These are phyloP conservation scores for Tillus elongatus DNA, from an alignment of 2,888 invertebrate genomes.

Conservation along the genomic window DNA sequence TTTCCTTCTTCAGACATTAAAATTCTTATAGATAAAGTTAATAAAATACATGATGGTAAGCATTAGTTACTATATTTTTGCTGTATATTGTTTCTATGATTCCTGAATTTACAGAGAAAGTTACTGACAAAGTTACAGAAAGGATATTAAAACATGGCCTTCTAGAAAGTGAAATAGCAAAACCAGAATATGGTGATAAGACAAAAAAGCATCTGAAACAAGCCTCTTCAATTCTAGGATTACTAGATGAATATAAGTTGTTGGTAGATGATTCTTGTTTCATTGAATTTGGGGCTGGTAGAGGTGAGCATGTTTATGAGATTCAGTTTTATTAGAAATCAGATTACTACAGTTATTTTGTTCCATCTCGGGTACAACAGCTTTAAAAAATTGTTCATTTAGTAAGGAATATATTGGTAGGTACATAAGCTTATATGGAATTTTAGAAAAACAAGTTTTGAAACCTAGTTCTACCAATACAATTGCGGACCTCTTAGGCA, in stretches of 20 bases:
- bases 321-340: slow-evolving; percentile 8
- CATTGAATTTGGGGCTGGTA: slow-evolving; percentile 86
- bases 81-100: slow-evolving; percentile 1
- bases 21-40: slow-evolving; percentile 41
- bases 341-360: too few species aligned
- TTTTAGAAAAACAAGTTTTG: too few species aligned
- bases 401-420: too few species aligned
- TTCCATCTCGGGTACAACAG: too few species aligned
- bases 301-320: too few species aligned
- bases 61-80: slow-evolving; percentile 8
- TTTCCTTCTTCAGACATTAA: slow-evolving; percentile 37
- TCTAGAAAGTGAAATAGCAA: slow-evolving; percentile 44
- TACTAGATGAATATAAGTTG: slow-evolving; percentile 53
- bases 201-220: slow-evolving; percentile 69
- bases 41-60: slow-evolving; percentile 37
- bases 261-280: slow-evolving; percentile 57
- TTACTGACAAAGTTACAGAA: slow-evolving; percentile 25
- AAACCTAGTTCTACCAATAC: too few species aligned
- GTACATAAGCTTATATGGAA: too few species aligned
- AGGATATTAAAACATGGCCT: slow-evolving; percentile 40
- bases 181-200: slow-evolving; percentile 51
- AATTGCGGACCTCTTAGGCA: too few species aligned
- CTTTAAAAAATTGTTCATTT: too few species aligned
- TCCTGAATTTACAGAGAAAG: slow-evolving; percentile 15
- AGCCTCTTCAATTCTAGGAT: slow-evolving; percentile 65